phyloP scores from a whole-genome alignment of 2,113 vertebrate genomes.

The Riparia riparia region DNA sequence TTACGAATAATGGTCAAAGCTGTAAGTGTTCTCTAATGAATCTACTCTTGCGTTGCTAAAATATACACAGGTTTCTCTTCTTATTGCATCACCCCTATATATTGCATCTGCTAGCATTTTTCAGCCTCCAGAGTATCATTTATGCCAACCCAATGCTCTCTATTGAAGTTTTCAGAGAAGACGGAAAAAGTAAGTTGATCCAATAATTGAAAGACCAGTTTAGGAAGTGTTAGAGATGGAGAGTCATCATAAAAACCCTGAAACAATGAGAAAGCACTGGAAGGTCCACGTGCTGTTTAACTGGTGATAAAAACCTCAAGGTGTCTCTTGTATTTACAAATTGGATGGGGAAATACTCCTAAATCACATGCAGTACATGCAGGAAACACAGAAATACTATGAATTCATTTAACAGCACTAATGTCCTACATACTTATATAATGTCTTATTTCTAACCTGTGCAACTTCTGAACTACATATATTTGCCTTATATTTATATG shows the following conservation, averaged over 20 bases:
- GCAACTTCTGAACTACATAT: background rate
- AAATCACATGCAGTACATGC: background rate
- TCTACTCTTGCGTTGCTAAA: background rate
- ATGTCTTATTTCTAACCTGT: background rate
- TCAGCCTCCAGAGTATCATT: background rate
- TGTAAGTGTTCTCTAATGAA: background rate
- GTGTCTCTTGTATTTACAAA: background rate
- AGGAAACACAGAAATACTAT: background rate
- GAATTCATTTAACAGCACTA: background rate
- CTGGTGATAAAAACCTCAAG: background rate
- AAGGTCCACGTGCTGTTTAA: background rate
- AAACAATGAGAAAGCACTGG: background rate
- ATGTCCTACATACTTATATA: background rate
- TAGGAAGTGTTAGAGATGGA: background rate
- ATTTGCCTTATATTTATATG: background rate
- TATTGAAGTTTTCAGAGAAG: background rate
- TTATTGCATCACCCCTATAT: background rate
- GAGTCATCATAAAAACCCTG: background rate
- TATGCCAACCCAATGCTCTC: background rate
- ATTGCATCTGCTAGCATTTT: background rate
- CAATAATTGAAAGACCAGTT: background rate
- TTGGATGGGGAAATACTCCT: background rate
- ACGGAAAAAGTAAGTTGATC: conserved; percentile 8
- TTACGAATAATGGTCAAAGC: background rate
- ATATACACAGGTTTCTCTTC: background rate